These are phyloP conservation scores for Cephus pygmeus DNA, from an alignment of 2,888 invertebrate species.

Conservation along the genomic window DNA sequence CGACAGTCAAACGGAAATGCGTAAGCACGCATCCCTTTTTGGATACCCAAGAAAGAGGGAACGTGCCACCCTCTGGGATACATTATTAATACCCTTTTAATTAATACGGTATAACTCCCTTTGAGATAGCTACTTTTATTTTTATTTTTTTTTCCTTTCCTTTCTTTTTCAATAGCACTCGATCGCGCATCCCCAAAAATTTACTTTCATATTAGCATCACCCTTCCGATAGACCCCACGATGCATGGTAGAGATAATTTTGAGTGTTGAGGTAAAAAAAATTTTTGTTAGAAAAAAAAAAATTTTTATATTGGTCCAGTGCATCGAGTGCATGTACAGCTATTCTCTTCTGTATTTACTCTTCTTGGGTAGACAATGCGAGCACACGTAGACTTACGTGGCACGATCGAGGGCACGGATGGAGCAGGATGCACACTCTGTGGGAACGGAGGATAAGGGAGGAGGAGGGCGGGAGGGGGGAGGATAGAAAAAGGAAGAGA, in stretches of 20 bases:
- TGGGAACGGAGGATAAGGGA: constrained; percentile 12
- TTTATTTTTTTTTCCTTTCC: not conserved
- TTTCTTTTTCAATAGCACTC: not conserved
- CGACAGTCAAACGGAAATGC: not conserved
- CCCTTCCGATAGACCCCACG: not conserved
- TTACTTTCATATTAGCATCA: not conserved
- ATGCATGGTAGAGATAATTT: no score
- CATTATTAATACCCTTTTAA: not conserved
- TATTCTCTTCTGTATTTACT: not conserved
- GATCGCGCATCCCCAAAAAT: not conserved
- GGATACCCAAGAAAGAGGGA: not conserved
- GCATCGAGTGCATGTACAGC: not conserved
- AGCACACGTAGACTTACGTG: constrained; percentile 2
- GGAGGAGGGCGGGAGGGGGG: constrained; percentile 13
- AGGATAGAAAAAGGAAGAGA: constrained; percentile 22
- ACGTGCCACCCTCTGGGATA: not conserved
- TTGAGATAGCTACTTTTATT: not conserved
- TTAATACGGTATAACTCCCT: not conserved
- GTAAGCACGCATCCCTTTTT: not conserved
- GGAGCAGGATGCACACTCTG: constrained; percentile 21
- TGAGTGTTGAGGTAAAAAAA: no score
- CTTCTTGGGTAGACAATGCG: not conserved
- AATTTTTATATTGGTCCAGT: not conserved
- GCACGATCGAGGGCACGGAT: constrained; percentile 20
- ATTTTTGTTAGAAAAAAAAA: no score